Conservation (phyloP, 2,888 invertebrate genomes). For the Hecatera dysodea region DNA sequence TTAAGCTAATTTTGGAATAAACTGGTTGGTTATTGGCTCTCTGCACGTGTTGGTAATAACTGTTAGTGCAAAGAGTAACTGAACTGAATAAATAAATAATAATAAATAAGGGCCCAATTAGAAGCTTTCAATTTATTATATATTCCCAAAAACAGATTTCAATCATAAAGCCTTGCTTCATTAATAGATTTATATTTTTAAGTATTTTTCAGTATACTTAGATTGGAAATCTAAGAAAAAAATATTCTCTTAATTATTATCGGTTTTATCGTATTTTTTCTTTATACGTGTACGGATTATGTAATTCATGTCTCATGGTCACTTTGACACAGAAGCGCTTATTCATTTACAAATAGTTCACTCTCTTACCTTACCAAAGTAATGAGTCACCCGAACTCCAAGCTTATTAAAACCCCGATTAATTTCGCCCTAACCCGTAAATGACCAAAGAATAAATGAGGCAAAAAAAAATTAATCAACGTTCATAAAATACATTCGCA, state of each 20-base stretch:
- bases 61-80: too few relatives aligned
- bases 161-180: too few relatives aligned
- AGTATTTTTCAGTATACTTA: too few relatives aligned
- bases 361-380: neutral
- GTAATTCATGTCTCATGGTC: neutral
- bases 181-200: too few relatives aligned
- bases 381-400: conserved; percentile 32
- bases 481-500: conserved; percentile 66
- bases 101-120: neutral
- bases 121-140: neutral
- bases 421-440: conserved; percentile 48
- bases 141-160: too few relatives aligned
- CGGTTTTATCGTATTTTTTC: too few relatives aligned
- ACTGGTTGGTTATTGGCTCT: too few relatives aligned
- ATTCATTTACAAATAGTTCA: neutral
- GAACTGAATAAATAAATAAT: too few relatives aligned
- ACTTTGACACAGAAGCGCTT: neutral
- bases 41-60: too few relatives aligned
- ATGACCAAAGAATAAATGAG: conserved; percentile 53
- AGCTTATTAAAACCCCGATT: conserved; percentile 47
- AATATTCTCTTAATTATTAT: neutral
- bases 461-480: conserved; percentile 61
- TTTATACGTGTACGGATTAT: too few relatives aligned
- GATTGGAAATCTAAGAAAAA: too few relatives aligned
- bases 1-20: neutral